These are phyloP conservation scores for Stenotaenia linearis DNA, from an alignment of 2,888 invertebrate genomes.

Conservation along the genomic window DNA sequence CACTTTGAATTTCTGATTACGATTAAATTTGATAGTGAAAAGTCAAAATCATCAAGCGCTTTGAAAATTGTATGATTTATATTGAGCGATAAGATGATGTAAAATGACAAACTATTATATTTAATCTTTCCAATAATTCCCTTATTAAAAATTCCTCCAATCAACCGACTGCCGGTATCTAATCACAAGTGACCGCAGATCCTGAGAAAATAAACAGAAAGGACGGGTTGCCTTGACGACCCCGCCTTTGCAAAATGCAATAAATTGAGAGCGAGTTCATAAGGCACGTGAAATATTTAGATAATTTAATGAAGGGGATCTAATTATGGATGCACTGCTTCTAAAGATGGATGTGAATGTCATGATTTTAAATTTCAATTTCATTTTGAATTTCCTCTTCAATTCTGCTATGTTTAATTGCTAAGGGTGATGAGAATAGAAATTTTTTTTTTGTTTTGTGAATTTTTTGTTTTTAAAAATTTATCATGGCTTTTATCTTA, in stretches of 20 bases:
- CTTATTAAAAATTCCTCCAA: too few species aligned
- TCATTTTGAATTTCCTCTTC: not conserved
- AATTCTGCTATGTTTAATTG: not conserved
- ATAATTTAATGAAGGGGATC: conserved; percentile 1
- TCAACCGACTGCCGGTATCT: not conserved
- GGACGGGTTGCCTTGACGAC: not conserved
- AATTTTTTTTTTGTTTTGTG: not conserved
- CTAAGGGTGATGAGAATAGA: not conserved
- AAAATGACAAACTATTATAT: too few species aligned
- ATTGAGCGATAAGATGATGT: too few species aligned
- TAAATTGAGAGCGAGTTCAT: conserved; percentile 9
- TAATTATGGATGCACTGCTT: not conserved
- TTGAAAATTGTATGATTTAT: too few species aligned
- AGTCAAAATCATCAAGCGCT: too few species aligned
- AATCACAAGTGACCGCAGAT: not conserved
- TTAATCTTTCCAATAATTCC: too few species aligned
- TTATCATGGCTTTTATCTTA: not conserved
- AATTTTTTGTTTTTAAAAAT: not conserved
- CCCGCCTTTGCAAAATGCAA: not conserved
- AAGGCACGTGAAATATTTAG: conserved; percentile 9
- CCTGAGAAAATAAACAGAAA: not conserved
- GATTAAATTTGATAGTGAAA: too few species aligned
- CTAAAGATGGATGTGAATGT: conserved; percentile 4
- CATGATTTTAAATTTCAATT: conserved; percentile 3
- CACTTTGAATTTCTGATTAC: too few species aligned